Evolutionary conservation across 2,888 invertebrate species (phyloP).

Genomic region (Calameuta idolon): DNA sequence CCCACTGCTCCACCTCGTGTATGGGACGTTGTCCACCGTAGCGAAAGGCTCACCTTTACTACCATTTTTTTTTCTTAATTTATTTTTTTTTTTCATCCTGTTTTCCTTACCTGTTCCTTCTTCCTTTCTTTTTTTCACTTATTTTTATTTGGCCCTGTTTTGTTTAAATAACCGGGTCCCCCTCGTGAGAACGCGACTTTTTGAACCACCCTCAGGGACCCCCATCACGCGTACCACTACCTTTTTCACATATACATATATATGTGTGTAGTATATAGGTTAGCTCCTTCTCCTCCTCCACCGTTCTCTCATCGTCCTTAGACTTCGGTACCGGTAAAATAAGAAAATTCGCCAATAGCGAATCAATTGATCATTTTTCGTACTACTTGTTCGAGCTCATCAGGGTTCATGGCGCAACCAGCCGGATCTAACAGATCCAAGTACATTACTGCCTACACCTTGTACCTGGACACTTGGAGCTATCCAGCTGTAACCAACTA

Average conservation of each 20-base stretch:
- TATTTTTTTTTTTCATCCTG: conserved; percentile 15
- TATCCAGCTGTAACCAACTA: neutral
- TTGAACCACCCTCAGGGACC: neutral
- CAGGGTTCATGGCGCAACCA: neutral
- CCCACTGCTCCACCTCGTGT: conserved; percentile 22
- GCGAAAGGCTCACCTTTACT: conserved; percentile 20
- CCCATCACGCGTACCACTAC: conserved; percentile 16
- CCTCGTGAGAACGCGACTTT: conserved; percentile 37
- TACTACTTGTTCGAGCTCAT: too few relatives aligned
- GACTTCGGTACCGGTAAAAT: neutral
- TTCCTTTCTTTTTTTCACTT: neutral
- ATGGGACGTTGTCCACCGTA: conserved; percentile 41
- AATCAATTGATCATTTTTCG: neutral
- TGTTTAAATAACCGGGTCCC: conserved; percentile 25
- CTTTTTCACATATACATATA: too few relatives aligned
- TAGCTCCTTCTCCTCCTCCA: neutral
- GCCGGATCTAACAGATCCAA: neutral
- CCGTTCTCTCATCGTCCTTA: too few relatives aligned
- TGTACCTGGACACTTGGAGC: neutral
- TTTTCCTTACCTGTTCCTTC: neutral
- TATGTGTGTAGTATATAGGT: neutral
- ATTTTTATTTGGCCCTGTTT: conserved; percentile 7
- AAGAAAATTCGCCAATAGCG: neutral
- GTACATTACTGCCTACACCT: neutral
- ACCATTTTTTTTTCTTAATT: neutral